Evolutionary conservation across 2,113 vertebrate genomes (phyloP).

Genomic region (Prionailurus viverrinus): DNA sequence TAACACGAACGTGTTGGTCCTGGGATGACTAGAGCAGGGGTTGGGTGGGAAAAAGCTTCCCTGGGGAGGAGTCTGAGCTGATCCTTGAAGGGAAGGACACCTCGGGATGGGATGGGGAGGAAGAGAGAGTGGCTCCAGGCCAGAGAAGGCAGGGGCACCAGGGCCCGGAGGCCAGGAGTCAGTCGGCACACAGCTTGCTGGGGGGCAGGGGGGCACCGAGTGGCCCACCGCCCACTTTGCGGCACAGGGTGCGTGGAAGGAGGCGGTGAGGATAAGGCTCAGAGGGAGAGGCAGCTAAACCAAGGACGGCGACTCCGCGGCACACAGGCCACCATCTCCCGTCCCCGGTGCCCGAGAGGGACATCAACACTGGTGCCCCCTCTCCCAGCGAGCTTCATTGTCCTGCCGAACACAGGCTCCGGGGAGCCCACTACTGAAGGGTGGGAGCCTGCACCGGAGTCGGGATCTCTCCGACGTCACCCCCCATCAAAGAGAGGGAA

Average conservation of each 20-base stretch:
- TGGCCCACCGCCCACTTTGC: neutral
- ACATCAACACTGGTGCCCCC: accelerated
- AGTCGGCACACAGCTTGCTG: neutral
- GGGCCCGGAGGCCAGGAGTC: neutral
- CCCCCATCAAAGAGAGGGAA: neutral
- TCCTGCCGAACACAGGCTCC: neutral
- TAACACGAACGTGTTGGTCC: neutral
- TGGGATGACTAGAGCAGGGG: neutral
- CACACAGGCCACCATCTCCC: neutral
- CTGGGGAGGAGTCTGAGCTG: no score
- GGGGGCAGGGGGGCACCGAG: no score
- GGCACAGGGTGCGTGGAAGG: neutral
- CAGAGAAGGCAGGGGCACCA: neutral
- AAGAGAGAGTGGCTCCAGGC: neutral
- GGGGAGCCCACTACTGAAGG: neutral
- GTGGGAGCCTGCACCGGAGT: neutral
- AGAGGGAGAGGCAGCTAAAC: neutral
- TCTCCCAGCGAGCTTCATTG: neutral
- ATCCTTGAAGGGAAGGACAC: neutral
- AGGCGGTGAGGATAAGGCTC: neutral
- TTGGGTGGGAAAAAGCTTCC: neutral
- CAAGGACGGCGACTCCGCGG: accelerated
- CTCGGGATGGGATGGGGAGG: neutral
- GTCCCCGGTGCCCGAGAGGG: accelerated
- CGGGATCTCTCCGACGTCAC: neutral